Evolutionary conservation across 1,140 invertebrate species (phyloP).

Genomic region (Melanaphis sacchari): DNA sequence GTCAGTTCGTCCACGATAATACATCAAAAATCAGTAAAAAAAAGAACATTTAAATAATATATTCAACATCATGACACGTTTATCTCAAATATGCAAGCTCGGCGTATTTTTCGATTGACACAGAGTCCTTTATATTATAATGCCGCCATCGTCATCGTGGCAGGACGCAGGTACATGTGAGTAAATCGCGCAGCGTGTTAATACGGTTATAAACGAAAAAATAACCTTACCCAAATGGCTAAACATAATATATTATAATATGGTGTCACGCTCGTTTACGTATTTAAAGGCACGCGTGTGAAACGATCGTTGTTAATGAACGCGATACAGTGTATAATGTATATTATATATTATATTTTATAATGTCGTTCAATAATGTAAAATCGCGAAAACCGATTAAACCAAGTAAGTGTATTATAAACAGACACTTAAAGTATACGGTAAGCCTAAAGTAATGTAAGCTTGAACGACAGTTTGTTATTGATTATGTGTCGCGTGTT

Average conservation of each 20-base stretch:
- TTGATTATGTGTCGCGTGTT: slow-evolving; percentile 46
- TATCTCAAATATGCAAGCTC: background rate
- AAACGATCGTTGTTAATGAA: background rate
- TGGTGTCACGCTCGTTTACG: background rate
- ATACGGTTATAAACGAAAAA: background rate
- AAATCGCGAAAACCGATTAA: slow-evolving; percentile 5
- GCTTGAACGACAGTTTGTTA: slow-evolving; percentile 33
- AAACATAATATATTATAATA: background rate
- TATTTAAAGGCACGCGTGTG: background rate
- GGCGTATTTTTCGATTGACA: background rate
- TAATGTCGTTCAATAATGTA: background rate
- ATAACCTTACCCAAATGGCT: background rate
- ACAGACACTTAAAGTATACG: background rate
- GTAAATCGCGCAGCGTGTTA: background rate
- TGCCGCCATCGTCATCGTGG: background rate
- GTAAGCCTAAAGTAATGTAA: background rate
- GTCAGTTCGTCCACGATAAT: too few relatives aligned
- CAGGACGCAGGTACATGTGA: background rate
- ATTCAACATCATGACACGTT: background rate
- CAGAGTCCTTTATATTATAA: background rate
- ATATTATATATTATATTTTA: background rate
- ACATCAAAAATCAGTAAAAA: background rate
- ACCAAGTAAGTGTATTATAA: background rate
- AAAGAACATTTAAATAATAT: background rate
- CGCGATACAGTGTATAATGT: background rate